Evolutionary conservation across 2,797 vertebrate genomes (phyloP).

Genomic region (Brotula barbata): DNA sequence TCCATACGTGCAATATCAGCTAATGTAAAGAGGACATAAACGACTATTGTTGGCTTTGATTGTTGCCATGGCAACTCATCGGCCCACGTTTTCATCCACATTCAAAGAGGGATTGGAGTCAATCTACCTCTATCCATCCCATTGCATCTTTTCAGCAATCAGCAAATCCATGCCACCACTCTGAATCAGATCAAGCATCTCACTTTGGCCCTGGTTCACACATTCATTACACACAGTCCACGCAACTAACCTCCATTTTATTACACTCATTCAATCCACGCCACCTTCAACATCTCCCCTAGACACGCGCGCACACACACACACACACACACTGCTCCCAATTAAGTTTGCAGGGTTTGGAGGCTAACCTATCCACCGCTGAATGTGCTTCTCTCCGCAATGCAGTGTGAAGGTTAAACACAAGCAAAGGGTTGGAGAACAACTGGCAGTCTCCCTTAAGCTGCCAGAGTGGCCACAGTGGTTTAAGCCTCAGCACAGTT

Average conservation of each 20-base stretch:
- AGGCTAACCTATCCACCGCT: constrained; percentile 53
- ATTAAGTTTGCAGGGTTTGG: constrained; percentile 50
- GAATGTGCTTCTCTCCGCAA: constrained; percentile 28
- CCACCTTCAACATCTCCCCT: background rate
- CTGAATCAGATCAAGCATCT: constrained; percentile 65
- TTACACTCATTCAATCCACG: constrained; percentile 29
- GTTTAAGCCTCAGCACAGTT: constrained; percentile 34
- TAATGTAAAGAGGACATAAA: constrained; percentile 14
- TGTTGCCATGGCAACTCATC: constrained; percentile 35
- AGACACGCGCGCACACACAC: no score
- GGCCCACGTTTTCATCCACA: constrained; percentile 13
- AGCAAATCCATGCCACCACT: constrained; percentile 57
- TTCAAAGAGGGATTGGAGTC: constrained; percentile 36
- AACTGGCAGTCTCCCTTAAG: constrained; percentile 33
- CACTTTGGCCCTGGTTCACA: constrained; percentile 53
- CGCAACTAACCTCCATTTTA: constrained; percentile 58
- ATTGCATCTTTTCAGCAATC: constrained; percentile 65
- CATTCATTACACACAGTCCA: constrained; percentile 61
- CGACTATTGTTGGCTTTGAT: constrained; percentile 6
- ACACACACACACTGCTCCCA: constrained; percentile 7
- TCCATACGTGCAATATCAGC: background rate
- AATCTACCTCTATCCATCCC: constrained; percentile 34
- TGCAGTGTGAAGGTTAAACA: constrained; percentile 50
- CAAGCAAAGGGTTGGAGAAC: constrained; percentile 31
- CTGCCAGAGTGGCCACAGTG: constrained; percentile 37